These are phyloP conservation scores for Drosophila elegans DNA, from an alignment of 1,140 invertebrate genomes.

Conservation along the genomic window DNA sequence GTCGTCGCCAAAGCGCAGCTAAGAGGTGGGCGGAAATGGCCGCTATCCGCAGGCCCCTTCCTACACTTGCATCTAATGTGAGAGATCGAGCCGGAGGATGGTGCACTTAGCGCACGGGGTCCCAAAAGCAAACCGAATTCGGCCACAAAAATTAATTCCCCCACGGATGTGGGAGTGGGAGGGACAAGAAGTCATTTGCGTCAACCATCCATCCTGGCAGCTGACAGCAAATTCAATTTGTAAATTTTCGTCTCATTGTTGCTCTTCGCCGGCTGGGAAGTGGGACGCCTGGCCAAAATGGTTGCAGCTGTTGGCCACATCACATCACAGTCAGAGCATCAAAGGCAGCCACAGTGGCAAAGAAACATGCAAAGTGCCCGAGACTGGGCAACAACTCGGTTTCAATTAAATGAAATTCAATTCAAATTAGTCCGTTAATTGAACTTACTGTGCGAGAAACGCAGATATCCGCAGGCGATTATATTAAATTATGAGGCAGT, in stretches of 20 bases:
- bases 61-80: conserved; percentile 38
- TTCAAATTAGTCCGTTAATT: conserved; percentile 33
- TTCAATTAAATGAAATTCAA: conserved; percentile 21
- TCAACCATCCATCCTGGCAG: conserved; percentile 76
- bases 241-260: conserved; percentile 64
- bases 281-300: conserved; percentile 47
- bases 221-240: conserved; percentile 82
- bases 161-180: not conserved
- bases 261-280: conserved; percentile 31
- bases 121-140: conserved; percentile 46
- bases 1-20: conserved; percentile 27
- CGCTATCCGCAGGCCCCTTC: conserved; percentile 12
- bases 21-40: conserved; percentile 47
- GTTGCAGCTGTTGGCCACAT: conserved; percentile 73
- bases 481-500: not conserved
- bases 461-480: not conserved
- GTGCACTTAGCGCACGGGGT: conserved; percentile 54
- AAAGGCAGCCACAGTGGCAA: conserved; percentile 12
- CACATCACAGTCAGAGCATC: conserved; percentile 53
- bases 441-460: not conserved
- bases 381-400: conserved; percentile 2
- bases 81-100: not conserved
- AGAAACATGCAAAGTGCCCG: conserved; percentile 12
- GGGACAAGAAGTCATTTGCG: conserved; percentile 73
- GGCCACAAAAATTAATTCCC: conserved; percentile 64